phyloP scores from a whole-genome alignment of 2,888 invertebrate genomes.

The Argyra leucocephala region DNA sequence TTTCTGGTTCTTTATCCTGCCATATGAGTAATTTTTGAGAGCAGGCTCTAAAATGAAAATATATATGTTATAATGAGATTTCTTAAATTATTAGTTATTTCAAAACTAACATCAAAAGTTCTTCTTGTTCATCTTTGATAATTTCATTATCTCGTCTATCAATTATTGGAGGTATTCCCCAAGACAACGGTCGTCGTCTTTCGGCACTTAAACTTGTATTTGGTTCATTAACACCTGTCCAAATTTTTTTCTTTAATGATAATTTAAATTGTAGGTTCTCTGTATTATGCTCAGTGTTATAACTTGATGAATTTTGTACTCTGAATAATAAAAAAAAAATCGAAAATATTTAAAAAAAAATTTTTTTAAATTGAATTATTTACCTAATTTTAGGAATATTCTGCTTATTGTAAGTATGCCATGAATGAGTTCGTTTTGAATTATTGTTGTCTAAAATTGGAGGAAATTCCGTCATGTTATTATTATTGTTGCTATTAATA shows the following conservation, averaged over 20 bases:
- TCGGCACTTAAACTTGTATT: constrained; percentile 26
- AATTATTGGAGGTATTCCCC: constrained; percentile 54
- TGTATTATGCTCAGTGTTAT: constrained; percentile 17
- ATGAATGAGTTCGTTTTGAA: constrained; percentile 37
- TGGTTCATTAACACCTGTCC: constrained; percentile 55
- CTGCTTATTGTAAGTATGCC: constrained; percentile 37
- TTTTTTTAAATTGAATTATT: constrained; percentile 10
- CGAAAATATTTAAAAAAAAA: background rate
- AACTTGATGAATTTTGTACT: constrained; percentile 17
- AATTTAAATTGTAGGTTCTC: constrained; percentile 53
- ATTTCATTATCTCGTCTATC: constrained; percentile 33
- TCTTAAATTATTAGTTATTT: constrained; percentile 7
- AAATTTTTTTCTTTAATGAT: constrained; percentile 61
- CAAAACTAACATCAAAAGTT: constrained; percentile 47
- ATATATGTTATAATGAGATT: background rate
- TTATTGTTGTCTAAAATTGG: constrained; percentile 23
- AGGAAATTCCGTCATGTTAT: constrained; percentile 27
- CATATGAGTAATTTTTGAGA: constrained; percentile 52
- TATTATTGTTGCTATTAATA: constrained; percentile 16
- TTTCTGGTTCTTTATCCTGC: constrained; percentile 28
- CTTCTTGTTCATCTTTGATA: constrained; percentile 45
- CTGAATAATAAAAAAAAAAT: constrained; percentile 15
- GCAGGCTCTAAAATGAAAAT: constrained; percentile 48
- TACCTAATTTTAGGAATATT: constrained; percentile 30
- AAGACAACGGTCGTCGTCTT: constrained; percentile 49